Percentiles rank a stretch among this genome's conserved stretches.
These are phyloP conservation scores for Rousettus leschenaultii DNA, from an alignment of 2,113 vertebrate genomes.

Conservation along the genomic window DNA sequence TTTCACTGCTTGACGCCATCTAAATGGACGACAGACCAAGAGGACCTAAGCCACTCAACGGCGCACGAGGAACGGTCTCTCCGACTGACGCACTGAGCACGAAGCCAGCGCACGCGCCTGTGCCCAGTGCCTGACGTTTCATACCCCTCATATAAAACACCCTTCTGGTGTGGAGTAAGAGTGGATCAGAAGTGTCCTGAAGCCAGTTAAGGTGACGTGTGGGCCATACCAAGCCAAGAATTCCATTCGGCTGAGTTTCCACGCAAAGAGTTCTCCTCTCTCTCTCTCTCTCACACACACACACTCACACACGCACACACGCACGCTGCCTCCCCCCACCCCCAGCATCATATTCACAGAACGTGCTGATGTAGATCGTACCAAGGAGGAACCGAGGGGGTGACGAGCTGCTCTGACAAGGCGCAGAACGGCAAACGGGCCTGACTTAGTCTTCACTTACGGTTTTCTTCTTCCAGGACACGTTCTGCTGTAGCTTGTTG, in stretches of 20 bases:
- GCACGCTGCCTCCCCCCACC: background rate
- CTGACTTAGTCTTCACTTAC: conserved; percentile 67
- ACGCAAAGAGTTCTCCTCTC: background rate
- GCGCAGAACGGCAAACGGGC: background rate
- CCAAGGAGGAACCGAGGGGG: background rate
- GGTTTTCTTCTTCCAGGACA: conserved; percentile 86
- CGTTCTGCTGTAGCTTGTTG: conserved; percentile 91
- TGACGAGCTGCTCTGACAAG: background rate
- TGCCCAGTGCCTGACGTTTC: background rate
- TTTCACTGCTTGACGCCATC: background rate
- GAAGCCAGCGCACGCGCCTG: background rate
- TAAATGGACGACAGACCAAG: background rate
- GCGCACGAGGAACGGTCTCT: background rate
- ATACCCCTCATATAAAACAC: background rate
- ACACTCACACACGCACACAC: background rate
- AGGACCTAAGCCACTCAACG: background rate
- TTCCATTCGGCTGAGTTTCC: background rate
- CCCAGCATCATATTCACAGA: background rate
- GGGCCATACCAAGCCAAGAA: background rate
- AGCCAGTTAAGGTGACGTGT: background rate
- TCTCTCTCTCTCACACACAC: too few species aligned
- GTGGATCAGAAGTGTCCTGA: background rate
- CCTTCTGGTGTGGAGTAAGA: background rate
- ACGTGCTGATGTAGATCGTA: background rate
- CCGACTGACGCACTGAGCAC: background rate